A percentile compares a stretch with the other conserved stretches of the same genome.
These are phyloP conservation scores for Crossaster papposus DNA, from an alignment of 53 echinoderm and acorn worm genomes.

Conservation along the genomic window DNA sequence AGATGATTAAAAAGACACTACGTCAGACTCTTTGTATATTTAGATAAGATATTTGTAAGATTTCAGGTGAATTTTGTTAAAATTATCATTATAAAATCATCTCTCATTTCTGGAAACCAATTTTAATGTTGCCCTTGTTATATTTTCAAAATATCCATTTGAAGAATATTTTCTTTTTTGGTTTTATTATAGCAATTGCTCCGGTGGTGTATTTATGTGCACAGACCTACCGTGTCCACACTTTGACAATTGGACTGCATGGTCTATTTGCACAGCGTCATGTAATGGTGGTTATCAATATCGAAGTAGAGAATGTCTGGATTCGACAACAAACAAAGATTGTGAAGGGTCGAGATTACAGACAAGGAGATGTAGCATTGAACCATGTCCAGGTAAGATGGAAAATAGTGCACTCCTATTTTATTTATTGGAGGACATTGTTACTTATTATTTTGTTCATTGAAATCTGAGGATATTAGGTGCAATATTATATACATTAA, in stretches of 20 bases:
- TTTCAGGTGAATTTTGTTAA: no score
- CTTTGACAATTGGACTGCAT: slow-evolving; percentile 54
- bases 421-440: neutral
- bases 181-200: slow-evolving; percentile 9
- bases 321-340: slow-evolving; percentile 40
- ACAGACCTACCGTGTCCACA: slow-evolving; percentile 16
- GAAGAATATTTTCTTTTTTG: neutral
- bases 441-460: neutral
- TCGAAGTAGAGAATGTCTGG: slow-evolving; percentile 46
- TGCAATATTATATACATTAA: no score
- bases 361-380: slow-evolving; percentile 30
- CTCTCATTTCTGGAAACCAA: no score
- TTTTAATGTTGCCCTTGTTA: no score
- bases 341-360: slow-evolving; percentile 62
- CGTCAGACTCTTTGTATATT: no score
- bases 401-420: neutral
- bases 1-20: no score
- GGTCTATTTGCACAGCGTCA: slow-evolving; percentile 59
- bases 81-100: no score
- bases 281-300: slow-evolving; percentile 64
- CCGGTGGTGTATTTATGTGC: slow-evolving; percentile 28
- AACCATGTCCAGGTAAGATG: slow-evolving; percentile 65
- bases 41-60: no score
- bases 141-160: no score
- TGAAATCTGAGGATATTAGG: neutral